A percentile compares a stretch with the other conserved stretches of the same genome.
Evolutionary conservation across 2,113 vertebrate genomes (phyloP).

Genomic region (Psilopsiagon aurifrons): DNA sequence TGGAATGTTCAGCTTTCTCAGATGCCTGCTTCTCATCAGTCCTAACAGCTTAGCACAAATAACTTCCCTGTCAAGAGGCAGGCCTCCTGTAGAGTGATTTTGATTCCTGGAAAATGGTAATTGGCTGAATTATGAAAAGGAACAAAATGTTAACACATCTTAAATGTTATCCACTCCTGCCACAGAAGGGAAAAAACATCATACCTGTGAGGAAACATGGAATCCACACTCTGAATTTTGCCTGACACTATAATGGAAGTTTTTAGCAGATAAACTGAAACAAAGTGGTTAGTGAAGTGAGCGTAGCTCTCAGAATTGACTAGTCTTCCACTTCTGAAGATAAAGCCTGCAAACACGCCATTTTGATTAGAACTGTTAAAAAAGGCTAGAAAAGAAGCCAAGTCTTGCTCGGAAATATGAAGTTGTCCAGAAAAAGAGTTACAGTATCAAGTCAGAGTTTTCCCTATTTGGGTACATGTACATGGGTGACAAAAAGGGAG

Average conservation of each 20-base stretch:
- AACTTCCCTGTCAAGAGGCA: not conserved
- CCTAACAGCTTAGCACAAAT: not conserved
- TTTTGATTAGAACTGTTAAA: not conserved
- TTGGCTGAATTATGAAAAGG: not conserved
- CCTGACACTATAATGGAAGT: not conserved
- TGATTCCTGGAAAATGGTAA: not conserved
- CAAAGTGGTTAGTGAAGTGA: not conserved
- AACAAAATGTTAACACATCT: not conserved
- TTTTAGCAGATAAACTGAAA: not conserved
- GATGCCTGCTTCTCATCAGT: slow-evolving; percentile 31
- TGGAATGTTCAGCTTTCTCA: slow-evolving; percentile 29
- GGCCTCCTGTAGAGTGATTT: not conserved
- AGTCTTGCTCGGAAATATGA: not conserved
- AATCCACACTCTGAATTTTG: not conserved
- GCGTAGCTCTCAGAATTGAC: not conserved
- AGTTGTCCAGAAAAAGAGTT: not conserved
- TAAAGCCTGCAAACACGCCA: not conserved
- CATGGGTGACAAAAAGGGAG: not conserved
- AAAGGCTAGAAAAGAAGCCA: not conserved
- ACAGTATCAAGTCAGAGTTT: not conserved
- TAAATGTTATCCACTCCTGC: not conserved
- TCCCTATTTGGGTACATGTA: not conserved
- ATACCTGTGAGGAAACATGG: not conserved
- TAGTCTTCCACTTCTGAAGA: not conserved
- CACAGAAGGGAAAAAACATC: not conserved